Conservation (phyloP, 2,113 vertebrate species). For the Hippocampus comes region DNA sequence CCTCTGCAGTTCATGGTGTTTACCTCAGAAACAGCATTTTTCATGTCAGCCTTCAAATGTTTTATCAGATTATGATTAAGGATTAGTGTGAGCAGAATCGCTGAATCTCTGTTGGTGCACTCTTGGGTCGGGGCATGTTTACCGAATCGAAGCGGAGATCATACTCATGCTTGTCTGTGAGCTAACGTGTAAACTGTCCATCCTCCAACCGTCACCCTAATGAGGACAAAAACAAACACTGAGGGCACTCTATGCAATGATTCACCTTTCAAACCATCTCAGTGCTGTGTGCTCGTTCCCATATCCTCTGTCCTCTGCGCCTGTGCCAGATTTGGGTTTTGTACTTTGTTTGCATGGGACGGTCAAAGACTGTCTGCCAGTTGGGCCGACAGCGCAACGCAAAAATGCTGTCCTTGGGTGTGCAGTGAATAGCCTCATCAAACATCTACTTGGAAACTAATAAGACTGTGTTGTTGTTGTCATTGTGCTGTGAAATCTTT, state of each 20-base stretch:
- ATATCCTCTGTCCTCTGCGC: slow-evolving; percentile 39
- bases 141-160: not conserved
- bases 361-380: slow-evolving; percentile 4
- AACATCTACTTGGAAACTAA: slow-evolving; percentile 23
- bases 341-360: slow-evolving; percentile 11
- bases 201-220: slow-evolving; percentile 31
- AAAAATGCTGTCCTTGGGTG: slow-evolving; percentile 22
- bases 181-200: slow-evolving; percentile 23
- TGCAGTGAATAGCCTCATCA: slow-evolving; percentile 22
- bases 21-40: too few relatives aligned
- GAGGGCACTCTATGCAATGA: slow-evolving; percentile 30
- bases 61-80: too few relatives aligned
- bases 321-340: slow-evolving; percentile 34
- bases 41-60: too few relatives aligned
- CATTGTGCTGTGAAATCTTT: slow-evolving; percentile 6
- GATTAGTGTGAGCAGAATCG: not conserved
- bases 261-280: slow-evolving; percentile 30
- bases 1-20: too few relatives aligned
- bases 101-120: not conserved
- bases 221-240: slow-evolving; percentile 33
- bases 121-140: not conserved
- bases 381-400: slow-evolving; percentile 29
- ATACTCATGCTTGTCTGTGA: slow-evolving; percentile 1
- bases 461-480: slow-evolving; percentile 31
- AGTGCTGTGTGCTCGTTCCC: slow-evolving; percentile 13